Percentiles rank a stretch among this genome's conserved stretches.
phyloP scores from a whole-genome alignment of 2,797 vertebrate species.

The Zalophus californianus region DNA sequence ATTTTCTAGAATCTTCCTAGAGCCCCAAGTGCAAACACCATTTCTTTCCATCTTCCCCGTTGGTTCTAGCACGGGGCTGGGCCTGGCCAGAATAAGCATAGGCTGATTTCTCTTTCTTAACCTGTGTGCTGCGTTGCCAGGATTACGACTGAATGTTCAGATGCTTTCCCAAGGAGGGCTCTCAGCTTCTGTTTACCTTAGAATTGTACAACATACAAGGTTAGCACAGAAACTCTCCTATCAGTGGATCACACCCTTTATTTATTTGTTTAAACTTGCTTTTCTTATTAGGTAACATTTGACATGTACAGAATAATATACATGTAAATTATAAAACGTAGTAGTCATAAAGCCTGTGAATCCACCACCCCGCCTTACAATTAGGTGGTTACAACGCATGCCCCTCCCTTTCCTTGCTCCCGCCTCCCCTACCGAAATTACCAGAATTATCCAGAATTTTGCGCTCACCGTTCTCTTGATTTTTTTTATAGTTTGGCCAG shows the following conservation, averaged over 20 bases:
- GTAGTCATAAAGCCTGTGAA: background rate
- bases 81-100: background rate
- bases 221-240: background rate
- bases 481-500: slow-evolving; percentile 7
- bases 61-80: background rate
- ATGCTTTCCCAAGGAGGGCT: background rate
- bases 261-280: background rate
- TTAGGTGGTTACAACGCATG: background rate
- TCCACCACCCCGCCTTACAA: background rate
- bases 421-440: background rate
- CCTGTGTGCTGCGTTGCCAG: too few species aligned
- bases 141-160: background rate
- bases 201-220: background rate
- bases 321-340: background rate
- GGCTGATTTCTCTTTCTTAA: background rate
- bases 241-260: background rate
- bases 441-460: background rate
- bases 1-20: background rate
- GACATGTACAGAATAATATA: background rate
- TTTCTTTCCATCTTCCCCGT: background rate
- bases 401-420: background rate
- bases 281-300: background rate
- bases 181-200: background rate
- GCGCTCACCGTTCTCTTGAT: background rate
- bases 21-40: background rate